Evolutionary conservation across 2,797 vertebrate genomes (phyloP), one percentile per base, ranked within the genome.

Genomic region (Pipistrellus nathusii): DNA sequence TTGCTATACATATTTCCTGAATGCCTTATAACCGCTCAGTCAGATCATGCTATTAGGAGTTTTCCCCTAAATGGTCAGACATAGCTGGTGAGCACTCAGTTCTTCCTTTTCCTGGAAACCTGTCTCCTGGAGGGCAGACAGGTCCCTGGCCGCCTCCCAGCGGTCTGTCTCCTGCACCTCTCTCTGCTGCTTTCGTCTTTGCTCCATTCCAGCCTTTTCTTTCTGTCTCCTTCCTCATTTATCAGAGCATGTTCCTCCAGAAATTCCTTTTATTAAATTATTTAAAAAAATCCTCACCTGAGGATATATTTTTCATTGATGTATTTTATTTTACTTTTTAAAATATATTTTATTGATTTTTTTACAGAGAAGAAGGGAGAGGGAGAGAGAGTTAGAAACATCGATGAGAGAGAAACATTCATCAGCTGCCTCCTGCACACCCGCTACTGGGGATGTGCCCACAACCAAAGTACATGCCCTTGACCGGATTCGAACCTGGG

Each of bases 1-100:
- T 82, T 85, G 41, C 68, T 90, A 4, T 68, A 35, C 13, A 21
- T 88, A 68, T 69, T 88, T 72, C 69, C n/a, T 91, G 87, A 73
- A 53, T 0, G 35, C 23, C 89, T 80, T 85, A 10, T 72, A 94
- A 48, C n/a, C 21, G 11, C 66, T 71, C 48, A 4, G 21, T 68
- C 46, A 85, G 44, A 1, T 69, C 57, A 69, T 32, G 15, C 32
- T 55, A 30, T 83, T 13, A 4, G 2, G 32, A 87, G 18, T 44
- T 82, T 73, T 81, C 8, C 10, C 38, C n/a, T n/a, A 21, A 55
- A 57, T 82, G 35, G 53, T 62, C 68, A 68, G 66, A 66, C 11
- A 0, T 46, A 59, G 32, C 53, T 59, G 72, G 53, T 30, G 27
- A 90, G 44, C 55, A 27, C 66, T 81, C 41, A 51, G 87, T 18